Evolutionary conservation across 2,113 vertebrate species (phyloP).

Genomic region (Centropus unirufus): DNA sequence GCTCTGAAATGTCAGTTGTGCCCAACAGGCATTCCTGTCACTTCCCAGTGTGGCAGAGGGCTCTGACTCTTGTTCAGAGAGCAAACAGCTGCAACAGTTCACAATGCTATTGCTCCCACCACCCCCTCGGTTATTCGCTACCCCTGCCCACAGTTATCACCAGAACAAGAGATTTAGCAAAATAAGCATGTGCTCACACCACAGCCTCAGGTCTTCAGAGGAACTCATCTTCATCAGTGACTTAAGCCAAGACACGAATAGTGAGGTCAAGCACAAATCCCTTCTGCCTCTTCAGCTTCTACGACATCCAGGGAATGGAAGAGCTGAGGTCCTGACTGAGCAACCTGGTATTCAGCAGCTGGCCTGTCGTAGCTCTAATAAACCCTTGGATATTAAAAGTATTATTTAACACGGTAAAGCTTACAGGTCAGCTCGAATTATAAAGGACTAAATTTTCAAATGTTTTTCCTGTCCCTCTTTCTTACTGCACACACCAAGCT

Average conservation of each 20-base stretch:
- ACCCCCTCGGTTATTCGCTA: background rate
- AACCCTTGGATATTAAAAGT: background rate
- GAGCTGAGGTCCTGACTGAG: background rate
- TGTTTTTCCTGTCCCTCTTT: background rate
- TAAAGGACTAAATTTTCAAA: background rate
- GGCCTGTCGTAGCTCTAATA: background rate
- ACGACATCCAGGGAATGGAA: background rate
- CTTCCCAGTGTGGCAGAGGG: background rate
- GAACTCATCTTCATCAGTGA: background rate
- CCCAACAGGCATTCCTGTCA: background rate
- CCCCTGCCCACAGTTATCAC: background rate
- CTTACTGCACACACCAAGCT: background rate
- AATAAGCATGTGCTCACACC: fast-evolving
- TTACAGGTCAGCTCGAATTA: background rate
- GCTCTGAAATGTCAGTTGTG: background rate
- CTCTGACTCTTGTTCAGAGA: background rate
- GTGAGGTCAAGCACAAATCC: background rate
- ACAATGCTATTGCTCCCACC: background rate
- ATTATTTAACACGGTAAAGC: background rate
- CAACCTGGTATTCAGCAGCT: background rate
- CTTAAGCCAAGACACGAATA: background rate
- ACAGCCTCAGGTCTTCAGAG: background rate
- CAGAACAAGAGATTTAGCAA: background rate
- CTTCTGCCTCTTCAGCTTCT: background rate
- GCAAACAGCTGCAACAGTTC: background rate